Conservation (phyloP, 2,113 vertebrate species). For the Hirundichthys speculiger region DNA sequence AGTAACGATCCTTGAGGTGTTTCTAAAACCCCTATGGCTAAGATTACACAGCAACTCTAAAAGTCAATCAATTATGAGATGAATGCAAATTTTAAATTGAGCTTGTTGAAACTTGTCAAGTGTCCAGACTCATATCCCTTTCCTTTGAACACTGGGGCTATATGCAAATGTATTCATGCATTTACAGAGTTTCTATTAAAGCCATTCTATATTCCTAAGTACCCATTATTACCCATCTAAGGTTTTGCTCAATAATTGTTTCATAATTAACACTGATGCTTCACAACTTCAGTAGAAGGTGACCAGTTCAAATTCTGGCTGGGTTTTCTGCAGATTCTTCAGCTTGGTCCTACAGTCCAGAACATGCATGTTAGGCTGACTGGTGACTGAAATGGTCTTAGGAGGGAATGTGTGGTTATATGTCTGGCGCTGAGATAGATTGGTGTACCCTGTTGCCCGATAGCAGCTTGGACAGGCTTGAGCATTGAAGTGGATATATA, state of each 20-base stretch:
- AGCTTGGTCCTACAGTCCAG: no score
- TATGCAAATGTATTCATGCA: neutral
- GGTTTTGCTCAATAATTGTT: constrained; percentile 33
- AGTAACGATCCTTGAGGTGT: constrained; percentile 29
- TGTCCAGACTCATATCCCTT: neutral
- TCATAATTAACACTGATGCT: constrained; percentile 19
- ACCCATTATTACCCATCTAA: constrained; percentile 13
- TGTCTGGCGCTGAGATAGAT: no score
- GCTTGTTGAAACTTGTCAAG: neutral
- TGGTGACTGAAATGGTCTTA: no score
- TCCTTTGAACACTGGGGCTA: constrained; percentile 3
- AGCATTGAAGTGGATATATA: no score
- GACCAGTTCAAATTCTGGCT: no score
- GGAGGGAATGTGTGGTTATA: no score
- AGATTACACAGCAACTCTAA: constrained; percentile 13
- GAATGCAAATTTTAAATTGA: constrained; percentile 18
- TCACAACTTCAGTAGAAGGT: no score
- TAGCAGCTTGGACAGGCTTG: no score
- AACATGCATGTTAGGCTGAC: no score
- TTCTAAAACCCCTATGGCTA: neutral
- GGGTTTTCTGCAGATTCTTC: no score
- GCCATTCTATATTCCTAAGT: constrained; percentile 5
- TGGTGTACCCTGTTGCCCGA: no score
- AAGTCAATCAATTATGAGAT: constrained; percentile 25
- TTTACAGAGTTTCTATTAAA: constrained; percentile 7